Evolutionary conservation across 2,797 vertebrate genomes (phyloP).

Genomic region (Vireo griseus): DNA sequence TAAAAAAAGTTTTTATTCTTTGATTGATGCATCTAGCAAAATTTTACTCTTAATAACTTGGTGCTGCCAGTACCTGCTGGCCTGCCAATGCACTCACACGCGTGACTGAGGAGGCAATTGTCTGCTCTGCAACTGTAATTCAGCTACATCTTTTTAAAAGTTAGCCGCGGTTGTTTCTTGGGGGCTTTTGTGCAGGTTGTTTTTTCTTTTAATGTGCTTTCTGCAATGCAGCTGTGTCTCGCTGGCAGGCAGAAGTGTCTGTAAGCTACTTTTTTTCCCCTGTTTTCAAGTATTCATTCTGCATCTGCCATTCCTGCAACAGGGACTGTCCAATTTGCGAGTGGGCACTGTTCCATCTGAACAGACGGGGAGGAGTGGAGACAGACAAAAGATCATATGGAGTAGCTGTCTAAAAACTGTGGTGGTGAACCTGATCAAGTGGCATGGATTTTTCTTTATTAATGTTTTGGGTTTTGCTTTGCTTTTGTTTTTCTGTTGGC

Average conservation of each 20-base stretch:
- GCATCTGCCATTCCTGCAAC: conserved; percentile 32
- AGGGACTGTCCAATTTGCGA: conserved; percentile 22
- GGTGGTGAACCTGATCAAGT: background rate
- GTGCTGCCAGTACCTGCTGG: background rate
- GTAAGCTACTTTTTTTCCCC: background rate
- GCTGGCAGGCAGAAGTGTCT: background rate
- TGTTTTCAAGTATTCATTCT: conserved; percentile 50
- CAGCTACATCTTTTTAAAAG: background rate
- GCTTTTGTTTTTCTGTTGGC: background rate
- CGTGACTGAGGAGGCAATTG: background rate
- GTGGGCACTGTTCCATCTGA: conserved; percentile 44
- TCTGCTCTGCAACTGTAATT: background rate
- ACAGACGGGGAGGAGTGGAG: conserved; percentile 33
- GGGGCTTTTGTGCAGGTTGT: background rate
- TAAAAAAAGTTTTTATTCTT: background rate
- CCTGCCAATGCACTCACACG: background rate
- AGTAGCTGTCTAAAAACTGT: conserved; percentile 32
- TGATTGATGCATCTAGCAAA: background rate
- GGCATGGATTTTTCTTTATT: background rate
- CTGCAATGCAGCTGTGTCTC: conserved; percentile 6
- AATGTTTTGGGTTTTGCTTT: background rate
- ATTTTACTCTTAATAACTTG: background rate
- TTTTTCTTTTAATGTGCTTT: background rate
- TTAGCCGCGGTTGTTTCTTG: background rate
- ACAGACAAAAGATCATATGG: conserved; percentile 62